Evolutionary conservation across 2,888 invertebrate genomes (phyloP), one percentile per base, ranked within the genome.

Genomic region (Mesochorus sp.): DNA sequence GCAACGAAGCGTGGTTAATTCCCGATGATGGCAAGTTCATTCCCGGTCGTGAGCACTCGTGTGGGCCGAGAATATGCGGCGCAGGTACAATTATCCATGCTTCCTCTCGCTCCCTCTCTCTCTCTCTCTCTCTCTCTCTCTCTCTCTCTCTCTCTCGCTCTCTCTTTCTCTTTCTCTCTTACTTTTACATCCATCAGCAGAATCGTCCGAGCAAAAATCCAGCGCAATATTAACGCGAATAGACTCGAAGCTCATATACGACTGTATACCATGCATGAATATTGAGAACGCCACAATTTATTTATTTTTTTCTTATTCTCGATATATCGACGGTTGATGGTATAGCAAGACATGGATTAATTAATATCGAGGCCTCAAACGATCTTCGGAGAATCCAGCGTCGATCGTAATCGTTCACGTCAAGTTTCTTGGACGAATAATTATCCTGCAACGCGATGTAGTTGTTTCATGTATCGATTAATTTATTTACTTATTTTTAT

Each of bases 31-130:
- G 53, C 64, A 57, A 64, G 47, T 72, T 28, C 24, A 51, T 61
- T 61, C 26, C 39, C 68, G 68, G 49, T 67, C 76, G 72, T 49
- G 70, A 55, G 37, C 39, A 59, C 42, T 76, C 77, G 49, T 72
- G 66, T 61, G 66, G 67, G 61, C 47, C 42, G 72, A 64, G 62
- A 72, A 71, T 67, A 70, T 44, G 61, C 62, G 64, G 64, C 66
- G 61, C 57, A 49, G 70, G 70, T 70, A 70, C 70, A 49, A 70
- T 59, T 59, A 59, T 76, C 57, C 57, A 51, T 14, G n/a, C 37
- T 2, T 37, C 37, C 37, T 12, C 37, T 37, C 37, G n/a, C 37
- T n/a, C 12, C 37, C 12, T 6, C 37, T 6, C 3, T 6, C 31
- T 19, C 37, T 2, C 12, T 12, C 37, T 12, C 37, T 37, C 37